A percentile compares a stretch with the other conserved stretches of the same genome.
These are phyloP conservation scores for Spinus olivaceus DNA, from an alignment of 2,797 vertebrate species.

Conservation along the genomic window DNA sequence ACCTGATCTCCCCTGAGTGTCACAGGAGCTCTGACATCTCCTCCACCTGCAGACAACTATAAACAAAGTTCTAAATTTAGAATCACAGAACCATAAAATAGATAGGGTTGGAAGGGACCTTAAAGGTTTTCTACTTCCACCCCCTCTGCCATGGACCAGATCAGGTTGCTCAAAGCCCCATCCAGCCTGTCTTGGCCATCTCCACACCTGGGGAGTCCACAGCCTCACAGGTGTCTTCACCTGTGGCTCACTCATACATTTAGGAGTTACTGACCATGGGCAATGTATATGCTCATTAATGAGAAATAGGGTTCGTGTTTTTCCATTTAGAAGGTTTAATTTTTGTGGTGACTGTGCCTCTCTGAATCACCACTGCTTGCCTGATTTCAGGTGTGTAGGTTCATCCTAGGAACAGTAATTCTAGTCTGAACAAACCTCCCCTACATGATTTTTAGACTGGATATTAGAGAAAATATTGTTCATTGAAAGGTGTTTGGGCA, in stretches of 20 bases:
- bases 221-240: not conserved
- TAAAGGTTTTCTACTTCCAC: not conserved
- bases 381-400: not conserved
- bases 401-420: not conserved
- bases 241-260: not conserved
- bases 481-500: not conserved
- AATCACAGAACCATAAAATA: not conserved
- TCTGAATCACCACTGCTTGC: not conserved
- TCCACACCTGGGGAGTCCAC: not conserved
- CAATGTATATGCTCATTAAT: not conserved
- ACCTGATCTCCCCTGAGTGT: not conserved
- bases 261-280: too few relatives aligned
- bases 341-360: not conserved
- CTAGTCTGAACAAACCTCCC: not conserved
- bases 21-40: not conserved
- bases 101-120: not conserved
- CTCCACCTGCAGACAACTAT: accelerated
- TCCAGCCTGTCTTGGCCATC: not conserved
- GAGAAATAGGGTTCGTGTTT: accelerated
- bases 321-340: not conserved
- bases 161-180: not conserved
- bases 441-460: accelerated
- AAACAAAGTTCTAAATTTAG: not conserved
- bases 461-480: not conserved
- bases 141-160: accelerated